Evolutionary conservation across 2,797 vertebrate genomes (phyloP).

Genomic region (Sarcophilus harrisii): DNA sequence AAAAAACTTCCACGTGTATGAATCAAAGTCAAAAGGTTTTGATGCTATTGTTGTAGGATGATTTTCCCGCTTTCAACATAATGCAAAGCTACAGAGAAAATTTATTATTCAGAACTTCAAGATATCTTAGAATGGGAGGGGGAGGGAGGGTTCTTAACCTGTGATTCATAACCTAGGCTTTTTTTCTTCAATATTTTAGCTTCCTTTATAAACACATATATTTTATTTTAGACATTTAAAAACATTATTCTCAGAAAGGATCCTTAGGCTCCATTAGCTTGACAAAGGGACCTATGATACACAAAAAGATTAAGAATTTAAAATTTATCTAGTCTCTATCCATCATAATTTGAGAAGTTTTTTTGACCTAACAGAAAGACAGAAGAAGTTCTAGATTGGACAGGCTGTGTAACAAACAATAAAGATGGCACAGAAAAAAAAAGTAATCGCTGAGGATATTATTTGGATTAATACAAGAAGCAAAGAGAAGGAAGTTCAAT

Average conservation of each 20-base stretch:
- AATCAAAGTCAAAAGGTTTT: not conserved
- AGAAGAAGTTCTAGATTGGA: not conserved
- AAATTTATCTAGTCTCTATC: not conserved
- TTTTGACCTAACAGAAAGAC: not conserved
- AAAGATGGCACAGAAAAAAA: conserved; percentile 6
- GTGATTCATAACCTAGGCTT: not conserved
- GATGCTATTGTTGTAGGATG: not conserved
- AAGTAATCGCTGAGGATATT: not conserved
- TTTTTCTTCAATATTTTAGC: not conserved
- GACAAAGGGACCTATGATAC: not conserved
- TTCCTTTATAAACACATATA: not conserved
- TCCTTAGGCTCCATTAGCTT: not conserved
- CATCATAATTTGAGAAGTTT: not conserved
- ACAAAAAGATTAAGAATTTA: not conserved
- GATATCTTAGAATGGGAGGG: not conserved
- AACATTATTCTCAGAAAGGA: not conserved
- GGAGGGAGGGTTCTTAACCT: not conserved
- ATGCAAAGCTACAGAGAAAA: not conserved
- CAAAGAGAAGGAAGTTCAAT: not conserved
- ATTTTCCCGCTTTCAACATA: not conserved
- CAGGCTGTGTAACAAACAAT: not conserved
- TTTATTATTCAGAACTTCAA: not conserved
- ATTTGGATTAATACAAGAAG: not conserved
- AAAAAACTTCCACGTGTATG: not conserved
- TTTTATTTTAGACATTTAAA: conserved; percentile 39